A percentile compares a stretch with the other conserved stretches of the same genome.
Evolutionary conservation across 2,797 vertebrate species (phyloP).

Genomic region (Podarcis lilfordi): DNA sequence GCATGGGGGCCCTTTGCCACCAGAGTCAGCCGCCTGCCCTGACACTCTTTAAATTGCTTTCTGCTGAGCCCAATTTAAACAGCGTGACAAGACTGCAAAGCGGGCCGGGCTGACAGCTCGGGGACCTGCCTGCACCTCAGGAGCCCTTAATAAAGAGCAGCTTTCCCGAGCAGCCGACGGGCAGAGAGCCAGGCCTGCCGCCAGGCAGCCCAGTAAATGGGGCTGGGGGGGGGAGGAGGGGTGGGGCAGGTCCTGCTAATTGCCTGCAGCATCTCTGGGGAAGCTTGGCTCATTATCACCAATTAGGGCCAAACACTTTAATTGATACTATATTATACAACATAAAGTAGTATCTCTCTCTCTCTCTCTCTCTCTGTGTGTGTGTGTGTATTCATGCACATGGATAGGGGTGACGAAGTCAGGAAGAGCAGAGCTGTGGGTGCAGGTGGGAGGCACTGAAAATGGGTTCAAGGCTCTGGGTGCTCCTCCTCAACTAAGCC

Average conservation of each 20-base stretch:
- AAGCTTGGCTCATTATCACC: constrained; percentile 55
- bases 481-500: too few relatives aligned
- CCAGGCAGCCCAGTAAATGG: not conserved
- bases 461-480: not conserved
- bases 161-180: constrained; percentile 47
- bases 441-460: not conserved
- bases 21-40: constrained; percentile 55
- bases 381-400: not conserved
- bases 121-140: constrained; percentile 58
- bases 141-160: constrained; percentile 65
- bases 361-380: not conserved
- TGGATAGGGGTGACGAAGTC: too few relatives aligned
- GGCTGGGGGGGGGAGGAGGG: constrained; percentile 17
- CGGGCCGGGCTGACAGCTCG: constrained; percentile 57
- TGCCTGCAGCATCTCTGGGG: constrained; percentile 43
- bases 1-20: constrained; percentile 53
- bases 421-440: not conserved
- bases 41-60: constrained; percentile 66
- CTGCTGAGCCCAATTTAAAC: constrained; percentile 62
- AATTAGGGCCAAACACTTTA: constrained; percentile 55
- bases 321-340: constrained; percentile 52
- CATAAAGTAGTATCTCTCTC: not conserved
- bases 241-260: constrained; percentile 45
- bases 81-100: constrained; percentile 60
- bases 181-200: constrained; percentile 43